Evolutionary conservation across 2,888 invertebrate genomes (phyloP).

Genomic region (Tribolium freemani): DNA sequence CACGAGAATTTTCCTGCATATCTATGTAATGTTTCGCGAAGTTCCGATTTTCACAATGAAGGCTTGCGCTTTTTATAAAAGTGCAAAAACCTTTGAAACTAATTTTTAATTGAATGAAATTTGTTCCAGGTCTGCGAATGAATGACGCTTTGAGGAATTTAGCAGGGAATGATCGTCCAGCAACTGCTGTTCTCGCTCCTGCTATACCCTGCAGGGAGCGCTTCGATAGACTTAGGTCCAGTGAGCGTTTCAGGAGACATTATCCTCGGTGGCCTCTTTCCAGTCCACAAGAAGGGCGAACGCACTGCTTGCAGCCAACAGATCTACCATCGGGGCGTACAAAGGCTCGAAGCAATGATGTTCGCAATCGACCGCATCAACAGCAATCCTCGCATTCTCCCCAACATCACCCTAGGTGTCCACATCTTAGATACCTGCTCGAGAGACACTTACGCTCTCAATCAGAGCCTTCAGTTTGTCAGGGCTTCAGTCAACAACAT

Average conservation of each 20-base stretch:
- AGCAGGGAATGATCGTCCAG: conserved; percentile 51
- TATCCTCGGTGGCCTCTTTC: conserved; percentile 74
- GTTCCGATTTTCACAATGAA: no score
- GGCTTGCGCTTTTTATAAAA: no score
- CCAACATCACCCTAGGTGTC: conserved; percentile 72
- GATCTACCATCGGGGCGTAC: conserved; percentile 74
- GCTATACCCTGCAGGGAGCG: conserved; percentile 44
- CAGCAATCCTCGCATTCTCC: conserved; percentile 67
- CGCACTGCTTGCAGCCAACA: conserved; percentile 68
- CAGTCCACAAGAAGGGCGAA: conserved; percentile 73
- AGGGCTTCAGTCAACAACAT: conserved; percentile 70
- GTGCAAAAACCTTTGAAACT: no score
- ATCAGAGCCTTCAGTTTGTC: conserved; percentile 75
- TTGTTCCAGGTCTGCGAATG: conserved; percentile 50
- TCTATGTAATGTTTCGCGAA: no score
- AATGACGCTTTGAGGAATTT: conserved; percentile 39
- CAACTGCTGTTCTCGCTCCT: conserved; percentile 48
- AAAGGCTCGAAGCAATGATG: conserved; percentile 75
- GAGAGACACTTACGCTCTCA: conserved; percentile 73
- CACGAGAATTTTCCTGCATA: not conserved
- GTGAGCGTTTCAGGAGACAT: conserved; percentile 72
- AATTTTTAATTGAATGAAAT: not conserved
- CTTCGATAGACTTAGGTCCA: conserved; percentile 55
- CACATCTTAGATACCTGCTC: conserved; percentile 76
- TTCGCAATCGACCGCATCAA: conserved; percentile 75